A percentile compares a stretch with the other conserved stretches of the same genome.
phyloP scores from a whole-genome alignment of 2,888 invertebrate species.

The Coelopa pilipes region DNA sequence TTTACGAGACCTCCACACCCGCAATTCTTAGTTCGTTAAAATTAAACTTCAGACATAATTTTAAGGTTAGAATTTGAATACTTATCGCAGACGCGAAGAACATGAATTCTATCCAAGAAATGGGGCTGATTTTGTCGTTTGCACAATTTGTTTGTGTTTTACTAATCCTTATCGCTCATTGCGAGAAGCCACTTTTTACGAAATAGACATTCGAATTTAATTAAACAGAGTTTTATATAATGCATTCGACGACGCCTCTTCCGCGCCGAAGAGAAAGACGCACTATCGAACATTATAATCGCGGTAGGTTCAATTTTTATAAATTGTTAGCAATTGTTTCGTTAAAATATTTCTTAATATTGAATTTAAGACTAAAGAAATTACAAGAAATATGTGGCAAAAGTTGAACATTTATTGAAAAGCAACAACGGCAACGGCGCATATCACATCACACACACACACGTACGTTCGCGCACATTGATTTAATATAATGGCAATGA shows the following conservation, averaged over 20 bases:
- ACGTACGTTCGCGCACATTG: background rate
- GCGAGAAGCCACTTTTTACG: no score
- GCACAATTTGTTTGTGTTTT: constrained; percentile 25
- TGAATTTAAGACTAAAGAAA: no score
- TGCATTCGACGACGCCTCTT: no score
- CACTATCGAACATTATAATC: no score
- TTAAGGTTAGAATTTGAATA: constrained; percentile 27
- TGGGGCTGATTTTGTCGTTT: background rate
- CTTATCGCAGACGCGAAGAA: background rate
- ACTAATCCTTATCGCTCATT: constrained; percentile 7
- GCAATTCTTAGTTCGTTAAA: background rate
- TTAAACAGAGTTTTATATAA: no score
- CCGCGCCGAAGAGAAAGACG: no score
- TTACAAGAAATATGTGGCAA: constrained; percentile 13
- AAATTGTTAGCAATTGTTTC: no score
- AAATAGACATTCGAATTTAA: no score
- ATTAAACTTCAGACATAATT: background rate
- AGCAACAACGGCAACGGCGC: constrained; percentile 22
- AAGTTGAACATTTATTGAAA: constrained; percentile 18
- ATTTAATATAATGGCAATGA: constrained; percentile 4
- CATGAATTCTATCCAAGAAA: constrained; percentile 24
- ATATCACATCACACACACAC: constrained; percentile 15
- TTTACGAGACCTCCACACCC: no score
- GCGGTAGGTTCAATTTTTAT: no score
- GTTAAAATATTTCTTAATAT: no score